A percentile compares a stretch with the other conserved stretches of the same genome.
Evolutionary conservation across 2,797 vertebrate species (phyloP).

Genomic region (Simalia tracyae): DNA sequence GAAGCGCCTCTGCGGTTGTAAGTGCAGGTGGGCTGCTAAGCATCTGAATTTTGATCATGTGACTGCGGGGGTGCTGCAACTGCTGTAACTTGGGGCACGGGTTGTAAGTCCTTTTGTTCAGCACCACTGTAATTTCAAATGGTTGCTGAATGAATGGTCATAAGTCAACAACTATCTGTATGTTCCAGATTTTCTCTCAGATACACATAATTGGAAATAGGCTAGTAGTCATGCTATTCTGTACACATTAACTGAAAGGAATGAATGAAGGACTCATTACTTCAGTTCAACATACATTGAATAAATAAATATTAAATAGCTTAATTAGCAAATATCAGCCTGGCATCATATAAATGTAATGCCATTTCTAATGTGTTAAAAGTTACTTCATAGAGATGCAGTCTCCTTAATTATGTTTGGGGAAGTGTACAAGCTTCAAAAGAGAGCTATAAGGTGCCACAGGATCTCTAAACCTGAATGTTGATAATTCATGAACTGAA

Average conservation of each 20-base stretch:
- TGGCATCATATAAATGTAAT: neutral
- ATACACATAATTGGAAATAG: neutral
- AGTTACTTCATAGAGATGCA: neutral
- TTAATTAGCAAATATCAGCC: neutral
- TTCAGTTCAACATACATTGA: neutral
- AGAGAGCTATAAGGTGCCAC: neutral
- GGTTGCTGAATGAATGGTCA: too few relatives aligned
- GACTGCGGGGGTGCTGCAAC: too few relatives aligned
- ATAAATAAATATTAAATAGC: neutral
- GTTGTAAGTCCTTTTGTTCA: too few relatives aligned
- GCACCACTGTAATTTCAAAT: too few relatives aligned
- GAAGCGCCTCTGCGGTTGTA: too few relatives aligned
- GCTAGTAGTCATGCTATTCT: neutral
- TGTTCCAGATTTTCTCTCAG: neutral
- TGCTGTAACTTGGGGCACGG: too few relatives aligned
- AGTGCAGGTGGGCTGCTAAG: too few relatives aligned
- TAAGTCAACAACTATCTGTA: neutral
- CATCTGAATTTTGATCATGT: too few relatives aligned
- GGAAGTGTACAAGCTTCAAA: neutral
- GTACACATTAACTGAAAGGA: neutral
- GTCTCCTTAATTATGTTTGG: neutral
- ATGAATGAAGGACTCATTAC: neutral
- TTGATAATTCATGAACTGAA: neutral
- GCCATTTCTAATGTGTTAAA: neutral
- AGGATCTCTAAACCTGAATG: neutral